Evolutionary conservation across 2,888 invertebrate genomes (phyloP).

Genomic region (Lasioglossum vierecki): DNA sequence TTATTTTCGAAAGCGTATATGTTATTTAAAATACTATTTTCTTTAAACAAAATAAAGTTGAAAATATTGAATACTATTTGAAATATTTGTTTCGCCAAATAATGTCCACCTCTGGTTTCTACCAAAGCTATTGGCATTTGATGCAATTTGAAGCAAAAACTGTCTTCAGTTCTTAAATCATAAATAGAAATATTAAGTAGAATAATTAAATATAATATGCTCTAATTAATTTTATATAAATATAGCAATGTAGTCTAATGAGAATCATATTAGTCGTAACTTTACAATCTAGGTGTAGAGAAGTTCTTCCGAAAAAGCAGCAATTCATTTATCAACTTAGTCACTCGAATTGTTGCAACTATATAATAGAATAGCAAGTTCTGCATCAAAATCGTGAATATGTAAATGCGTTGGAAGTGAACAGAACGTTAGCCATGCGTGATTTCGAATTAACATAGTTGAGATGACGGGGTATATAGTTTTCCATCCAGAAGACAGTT

Average conservation of each 20-base stretch:
- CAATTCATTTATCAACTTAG: not conserved
- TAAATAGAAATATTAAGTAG: not conserved
- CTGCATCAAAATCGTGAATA: not conserved
- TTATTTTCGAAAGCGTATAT: too few relatives aligned
- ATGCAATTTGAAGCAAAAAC: not conserved
- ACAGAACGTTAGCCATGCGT: not conserved
- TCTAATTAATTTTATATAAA: not conserved
- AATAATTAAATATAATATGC: not conserved
- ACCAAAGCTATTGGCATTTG: not conserved
- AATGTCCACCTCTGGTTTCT: not conserved
- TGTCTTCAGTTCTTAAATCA: not conserved
- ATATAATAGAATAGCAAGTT: not conserved
- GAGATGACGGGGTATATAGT: constrained; percentile 15
- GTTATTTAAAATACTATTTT: too few relatives aligned
- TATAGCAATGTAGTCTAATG: not conserved
- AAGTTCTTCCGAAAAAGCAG: not conserved
- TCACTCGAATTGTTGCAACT: not conserved
- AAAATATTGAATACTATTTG: too few relatives aligned
- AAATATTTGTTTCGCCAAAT: too few relatives aligned
- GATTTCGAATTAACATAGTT: constrained; percentile 34
- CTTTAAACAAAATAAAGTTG: too few relatives aligned
- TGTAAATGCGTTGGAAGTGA: constrained; percentile 18
- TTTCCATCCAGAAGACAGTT: constrained; percentile 3
- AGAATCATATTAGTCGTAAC: not conserved
- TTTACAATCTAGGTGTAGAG: not conserved